Evolutionary conservation across 1,140 invertebrate genomes (phyloP).

Genomic region (Stenopsyche tienmushanensis): DNA sequence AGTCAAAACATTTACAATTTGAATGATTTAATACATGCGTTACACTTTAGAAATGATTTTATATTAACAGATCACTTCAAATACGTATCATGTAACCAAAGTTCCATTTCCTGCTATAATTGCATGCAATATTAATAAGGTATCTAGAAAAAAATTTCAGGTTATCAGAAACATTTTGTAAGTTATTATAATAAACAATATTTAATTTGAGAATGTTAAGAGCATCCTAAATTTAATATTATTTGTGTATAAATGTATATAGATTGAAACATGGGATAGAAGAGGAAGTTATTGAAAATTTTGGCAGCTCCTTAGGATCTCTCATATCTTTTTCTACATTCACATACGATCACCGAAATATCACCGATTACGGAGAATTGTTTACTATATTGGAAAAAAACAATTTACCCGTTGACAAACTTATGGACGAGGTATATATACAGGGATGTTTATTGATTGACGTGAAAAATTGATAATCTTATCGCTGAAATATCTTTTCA

Average conservation of each 20-base stretch:
- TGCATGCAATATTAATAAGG: slow-evolving; percentile 14
- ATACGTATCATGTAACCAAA: slow-evolving; percentile 6
- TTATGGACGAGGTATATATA: slow-evolving; percentile 7
- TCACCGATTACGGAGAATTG: background rate
- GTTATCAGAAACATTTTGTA: slow-evolving; percentile 6
- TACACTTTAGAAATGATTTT: too few species aligned
- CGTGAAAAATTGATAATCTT: background rate
- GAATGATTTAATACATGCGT: too few species aligned
- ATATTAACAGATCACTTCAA: background rate
- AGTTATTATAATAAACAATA: too few species aligned
- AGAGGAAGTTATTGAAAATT: background rate
- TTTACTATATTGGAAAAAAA: background rate
- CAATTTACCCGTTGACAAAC: slow-evolving; percentile 3
- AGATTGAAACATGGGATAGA: background rate
- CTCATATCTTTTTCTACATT: slow-evolving; percentile 12
- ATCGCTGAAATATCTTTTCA: background rate
- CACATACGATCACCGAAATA: background rate
- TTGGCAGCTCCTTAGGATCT: slow-evolving; percentile 5
- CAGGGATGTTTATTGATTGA: too few species aligned
- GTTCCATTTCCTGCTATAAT: slow-evolving; percentile 5
- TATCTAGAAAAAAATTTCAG: slow-evolving; percentile 2
- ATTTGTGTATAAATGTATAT: background rate
- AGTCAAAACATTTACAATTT: background rate
- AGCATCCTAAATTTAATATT: background rate
- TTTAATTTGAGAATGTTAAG: background rate